Evolutionary conservation across 2,888 invertebrate genomes (phyloP), one percentile per base, ranked within the genome.

Genomic region (Volucella zonaria): DNA sequence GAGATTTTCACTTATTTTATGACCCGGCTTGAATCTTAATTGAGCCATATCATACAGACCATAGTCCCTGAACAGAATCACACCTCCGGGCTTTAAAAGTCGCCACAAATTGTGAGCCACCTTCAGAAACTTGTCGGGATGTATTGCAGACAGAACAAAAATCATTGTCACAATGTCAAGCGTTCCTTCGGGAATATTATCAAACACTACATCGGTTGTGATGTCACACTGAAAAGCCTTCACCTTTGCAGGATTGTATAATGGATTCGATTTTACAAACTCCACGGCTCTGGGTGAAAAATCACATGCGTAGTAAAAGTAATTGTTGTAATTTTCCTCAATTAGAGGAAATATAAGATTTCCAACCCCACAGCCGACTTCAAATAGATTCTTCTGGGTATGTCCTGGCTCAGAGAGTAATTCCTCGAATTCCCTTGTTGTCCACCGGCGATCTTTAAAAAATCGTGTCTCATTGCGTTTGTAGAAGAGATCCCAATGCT

Each of bases 371-470:
- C 98, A 98, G 0, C 98, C 98, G 8, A 98, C 94, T 92, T 99
- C 98, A 0, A 91, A 82, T 0, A 91, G 87, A 0, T 43, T 87
- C 1, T 90, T 88, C 18, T 97, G 92, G 66, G 91, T 77, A 89
- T 90, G 68, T 87, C 93, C 2, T 9, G 80, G 49, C 6, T 88
- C 93, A 74, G 93, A 92, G 76, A 95, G 92, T 14, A 98, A 92
- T 90, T 97, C 97, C 88, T 95, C 93, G 92, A 99, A 98, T 93
- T 99, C 99, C 89, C 97, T 93, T 82, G 96, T 96, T 1, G 98
- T 99, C 99, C 99, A 99, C 90, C 98, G 97, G 14, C 99, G 94
- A 92, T 99, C 98, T 92, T 97, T 97, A 90, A 98, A 99, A 91
- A 99, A 99, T 88, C 96, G 94, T 0, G 95, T 96, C 88, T 97